These are phyloP conservation scores for Staurois parvus DNA, from an alignment of 2,797 vertebrate species.

Conservation along the genomic window DNA sequence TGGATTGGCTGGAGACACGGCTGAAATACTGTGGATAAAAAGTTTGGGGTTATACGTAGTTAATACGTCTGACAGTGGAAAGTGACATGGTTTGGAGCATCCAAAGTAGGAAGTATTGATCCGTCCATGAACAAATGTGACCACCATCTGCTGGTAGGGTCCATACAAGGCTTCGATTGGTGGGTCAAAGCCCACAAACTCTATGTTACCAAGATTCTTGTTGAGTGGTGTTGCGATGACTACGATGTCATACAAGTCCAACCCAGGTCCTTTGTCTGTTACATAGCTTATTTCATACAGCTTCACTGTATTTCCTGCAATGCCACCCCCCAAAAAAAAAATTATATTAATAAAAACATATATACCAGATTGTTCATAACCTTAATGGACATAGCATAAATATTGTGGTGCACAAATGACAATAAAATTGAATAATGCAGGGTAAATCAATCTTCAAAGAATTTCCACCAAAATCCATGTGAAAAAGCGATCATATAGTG, in stretches of 20 bases:
- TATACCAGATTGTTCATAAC: too few relatives aligned
- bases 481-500: too few relatives aligned
- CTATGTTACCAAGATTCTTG: slow-evolving; percentile 81
- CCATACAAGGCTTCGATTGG: slow-evolving; percentile 79
- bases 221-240: slow-evolving; percentile 87
- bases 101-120: slow-evolving; percentile 89
- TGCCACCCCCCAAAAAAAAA: not conserved
- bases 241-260: slow-evolving; percentile 87
- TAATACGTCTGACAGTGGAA: slow-evolving; percentile 76
- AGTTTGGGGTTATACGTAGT: slow-evolving; percentile 80
- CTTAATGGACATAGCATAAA: too few relatives aligned
- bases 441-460: too few relatives aligned
- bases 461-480: too few relatives aligned
- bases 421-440: too few relatives aligned
- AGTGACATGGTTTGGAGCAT: slow-evolving; percentile 65
- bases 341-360: too few relatives aligned
- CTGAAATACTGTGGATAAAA: slow-evolving; percentile 78
- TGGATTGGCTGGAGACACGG: slow-evolving; percentile 73
- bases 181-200: slow-evolving; percentile 85
- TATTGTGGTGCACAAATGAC: too few relatives aligned
- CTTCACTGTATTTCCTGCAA: slow-evolving; percentile 73
- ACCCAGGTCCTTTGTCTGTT: slow-evolving; percentile 74
- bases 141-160: slow-evolving; percentile 80
- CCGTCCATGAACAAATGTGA: slow-evolving; percentile 86
- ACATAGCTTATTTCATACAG: slow-evolving; percentile 86